Evolutionary conservation across 2,888 invertebrate species (phyloP), one percentile per base, ranked within the genome.

Genomic region (Erebia epiphron): DNA sequence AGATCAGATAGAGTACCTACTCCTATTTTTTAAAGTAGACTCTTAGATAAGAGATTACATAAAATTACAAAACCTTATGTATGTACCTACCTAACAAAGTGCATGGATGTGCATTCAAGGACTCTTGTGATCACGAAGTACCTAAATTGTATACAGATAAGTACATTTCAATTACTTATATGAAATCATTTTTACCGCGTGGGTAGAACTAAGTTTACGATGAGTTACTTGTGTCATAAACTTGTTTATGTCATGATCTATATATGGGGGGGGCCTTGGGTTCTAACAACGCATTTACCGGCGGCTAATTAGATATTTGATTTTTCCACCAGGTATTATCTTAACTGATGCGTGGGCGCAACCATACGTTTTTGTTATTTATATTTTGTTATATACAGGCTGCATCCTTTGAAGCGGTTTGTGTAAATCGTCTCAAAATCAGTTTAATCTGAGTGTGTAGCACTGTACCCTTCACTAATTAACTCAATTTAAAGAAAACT

Each of bases 251-350:
- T 86, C 87, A 84, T 86, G 84, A 76, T 84, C 90, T 89, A 77
- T 88, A 88, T 89, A 91, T 84, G 92, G 90, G 75, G 75, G 77
- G 79, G 86, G 76, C 92, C 92, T 92, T 91, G 90, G 85, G 85
- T 85, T 88, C 85, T 87, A 82, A 83, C 81, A 80, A 84, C 80
- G 86, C 88, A 77, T 84, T 90, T 89, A 62, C 90, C 81, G 90
- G 91, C 79, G 85, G 84, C 86, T 91, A 90, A 91, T 92, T 91
- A 90, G 87, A 86, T 89, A 83, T 85, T 87, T 86, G 83, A 90
- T 82, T 91, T 92, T 91, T 91, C 90, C 89, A 86, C 62, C 14
- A 62, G 62, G 81, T 83, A 83, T 87, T 88, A 86, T 86, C 84
- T 82, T 83, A 82, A 85, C 84, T 79, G 77, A 74, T 60, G 84